These are phyloP conservation scores for Andrena chrysosceles DNA, from an alignment of 2,888 invertebrate species.

Conservation along the genomic window DNA sequence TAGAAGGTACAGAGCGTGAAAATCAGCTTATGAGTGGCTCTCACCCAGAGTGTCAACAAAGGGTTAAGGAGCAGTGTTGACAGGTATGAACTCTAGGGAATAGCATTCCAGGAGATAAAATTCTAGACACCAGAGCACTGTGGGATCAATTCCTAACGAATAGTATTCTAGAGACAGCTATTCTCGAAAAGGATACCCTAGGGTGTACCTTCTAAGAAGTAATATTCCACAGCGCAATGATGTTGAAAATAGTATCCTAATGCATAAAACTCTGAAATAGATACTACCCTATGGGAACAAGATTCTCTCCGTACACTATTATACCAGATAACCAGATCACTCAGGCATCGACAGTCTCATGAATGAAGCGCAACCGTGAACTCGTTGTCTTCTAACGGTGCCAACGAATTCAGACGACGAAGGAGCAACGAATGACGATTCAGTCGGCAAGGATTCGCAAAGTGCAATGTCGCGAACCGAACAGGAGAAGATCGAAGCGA, in stretches of 20 bases:
- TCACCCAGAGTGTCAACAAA: no score
- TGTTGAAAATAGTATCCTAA: conserved; percentile 13
- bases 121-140: conserved; percentile 3
- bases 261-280: conserved; percentile 15
- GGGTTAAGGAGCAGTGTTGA: background rate
- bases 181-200: background rate
- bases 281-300: no score
- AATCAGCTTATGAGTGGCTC: no score
- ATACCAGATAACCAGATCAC: background rate
- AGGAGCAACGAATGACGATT: conserved; percentile 19
- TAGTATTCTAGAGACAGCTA: background rate
- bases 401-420: background rate
- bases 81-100: background rate
- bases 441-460: background rate
- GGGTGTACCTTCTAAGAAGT: conserved; percentile 27
- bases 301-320: background rate
- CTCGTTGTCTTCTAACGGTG: background rate
- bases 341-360: background rate
- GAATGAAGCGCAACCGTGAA: background rate
- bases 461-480: background rate
- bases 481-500: conserved; percentile 22
- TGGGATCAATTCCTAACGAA: background rate
- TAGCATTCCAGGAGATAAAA: conserved; percentile 6
- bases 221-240: conserved; percentile 25
- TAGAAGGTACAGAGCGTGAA: no score